A percentile compares a stretch with the other conserved stretches of the same genome.
These are phyloP conservation scores for Amphiprion clarkii DNA, from an alignment of 2,797 vertebrate genomes.

Conservation along the genomic window DNA sequence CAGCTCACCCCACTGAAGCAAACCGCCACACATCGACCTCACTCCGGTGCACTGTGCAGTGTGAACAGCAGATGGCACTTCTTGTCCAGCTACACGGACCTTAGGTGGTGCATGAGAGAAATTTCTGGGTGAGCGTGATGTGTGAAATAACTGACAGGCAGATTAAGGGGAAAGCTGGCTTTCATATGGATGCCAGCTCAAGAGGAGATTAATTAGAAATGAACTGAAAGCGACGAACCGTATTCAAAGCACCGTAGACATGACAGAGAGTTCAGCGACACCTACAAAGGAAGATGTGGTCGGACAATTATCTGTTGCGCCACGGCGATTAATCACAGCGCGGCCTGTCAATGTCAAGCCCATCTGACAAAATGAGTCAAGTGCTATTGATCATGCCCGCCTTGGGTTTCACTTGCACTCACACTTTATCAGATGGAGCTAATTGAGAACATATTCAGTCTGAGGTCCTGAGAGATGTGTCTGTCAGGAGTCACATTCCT, in stretches of 20 bases:
- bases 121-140: conserved; percentile 8
- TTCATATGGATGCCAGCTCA: conserved; percentile 36
- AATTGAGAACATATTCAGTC: conserved; percentile 84
- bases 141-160: conserved; percentile 49
- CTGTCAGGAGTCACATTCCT: conserved; percentile 85
- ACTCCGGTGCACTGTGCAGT: conserved; percentile 52
- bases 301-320: conserved; percentile 73
- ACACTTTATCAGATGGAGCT: conserved; percentile 84
- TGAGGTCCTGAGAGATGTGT: conserved; percentile 79
- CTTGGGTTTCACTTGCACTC: conserved; percentile 82
- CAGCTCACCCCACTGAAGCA: conserved; percentile 59
- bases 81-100: conserved; percentile 39
- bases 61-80: conserved; percentile 76
- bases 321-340: conserved; percentile 72
- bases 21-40: conserved; percentile 37
- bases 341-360: conserved; percentile 74
- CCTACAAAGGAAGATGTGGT: conserved; percentile 78
- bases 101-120: not conserved
- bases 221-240: conserved; percentile 56
- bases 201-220: conserved; percentile 59
- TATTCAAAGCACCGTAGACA: conserved; percentile 59
- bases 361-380: conserved; percentile 74
- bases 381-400: conserved; percentile 80
- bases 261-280: conserved; percentile 69
- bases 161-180: conserved; percentile 46